Evolutionary conservation across 2,888 invertebrate species (phyloP).

Genomic region (Corythucha ciliata): DNA sequence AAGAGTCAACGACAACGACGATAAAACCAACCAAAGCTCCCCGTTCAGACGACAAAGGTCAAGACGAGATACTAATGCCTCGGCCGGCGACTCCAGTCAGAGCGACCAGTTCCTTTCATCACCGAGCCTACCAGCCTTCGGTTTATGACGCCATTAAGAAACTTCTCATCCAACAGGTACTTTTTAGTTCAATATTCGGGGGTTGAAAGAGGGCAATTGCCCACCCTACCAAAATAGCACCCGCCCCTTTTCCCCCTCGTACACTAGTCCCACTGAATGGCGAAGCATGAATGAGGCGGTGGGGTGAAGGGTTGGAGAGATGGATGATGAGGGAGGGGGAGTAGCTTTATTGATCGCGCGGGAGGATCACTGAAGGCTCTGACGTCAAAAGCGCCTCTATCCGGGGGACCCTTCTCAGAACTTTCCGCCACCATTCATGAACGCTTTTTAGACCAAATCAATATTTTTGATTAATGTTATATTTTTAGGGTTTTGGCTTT

Average conservation of each 20-base stretch:
- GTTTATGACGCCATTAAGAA: slow-evolving; percentile 51
- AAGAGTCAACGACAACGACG: slow-evolving; percentile 7
- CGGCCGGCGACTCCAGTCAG: slow-evolving; percentile 50
- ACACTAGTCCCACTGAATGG: not conserved
- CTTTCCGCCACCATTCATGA: not conserved
- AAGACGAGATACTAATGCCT: slow-evolving; percentile 56
- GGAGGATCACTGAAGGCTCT: too few relatives aligned
- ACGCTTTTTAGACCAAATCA: too few relatives aligned
- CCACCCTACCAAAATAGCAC: too few relatives aligned
- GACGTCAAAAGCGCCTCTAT: too few relatives aligned
- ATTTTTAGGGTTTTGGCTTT: too few relatives aligned
- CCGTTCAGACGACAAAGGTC: slow-evolving; percentile 41
- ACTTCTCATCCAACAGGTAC: slow-evolving; percentile 49
- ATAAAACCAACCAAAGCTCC: slow-evolving; percentile 21
- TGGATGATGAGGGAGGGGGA: not conserved
- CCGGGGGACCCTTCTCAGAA: not conserved
- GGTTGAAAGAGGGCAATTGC: too few relatives aligned
- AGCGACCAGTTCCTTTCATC: slow-evolving; percentile 47
- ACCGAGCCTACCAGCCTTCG: slow-evolving; percentile 41
- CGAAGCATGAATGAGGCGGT: not conserved
- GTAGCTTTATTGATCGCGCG: not conserved
- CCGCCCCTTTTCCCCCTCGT: not conserved
- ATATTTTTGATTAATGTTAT: too few relatives aligned
- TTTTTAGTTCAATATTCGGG: not conserved
- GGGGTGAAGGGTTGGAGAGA: not conserved